Evolutionary conservation across 2,888 invertebrate species (phyloP), one percentile per base, ranked within the genome.

Genomic region (Parnassius orleans): DNA sequence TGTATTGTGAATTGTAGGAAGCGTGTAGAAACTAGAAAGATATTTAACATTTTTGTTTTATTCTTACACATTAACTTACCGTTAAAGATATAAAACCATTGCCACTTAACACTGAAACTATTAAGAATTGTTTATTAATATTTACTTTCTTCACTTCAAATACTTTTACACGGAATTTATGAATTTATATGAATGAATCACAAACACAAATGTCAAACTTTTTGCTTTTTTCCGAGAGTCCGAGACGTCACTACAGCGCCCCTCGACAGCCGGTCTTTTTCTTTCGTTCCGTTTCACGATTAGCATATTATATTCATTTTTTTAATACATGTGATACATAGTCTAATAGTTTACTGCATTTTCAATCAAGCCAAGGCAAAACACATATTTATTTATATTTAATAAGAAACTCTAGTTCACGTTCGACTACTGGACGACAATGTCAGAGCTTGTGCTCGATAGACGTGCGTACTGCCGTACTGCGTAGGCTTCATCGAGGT

Each of bases 201-300:
- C 77, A 82, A 83, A 86, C 70, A 77, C 77, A 82, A 83, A 86
- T 75, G 87, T 88, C 90, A 89, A 84, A 83, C 79, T 79, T 79
- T 78, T 74, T 63, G 72, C 77, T 79, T 12, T n/a, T 84, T 84
- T 83, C 79, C 2, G 19, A 15, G 24, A 33, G 78, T 73, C 70
- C 65, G 58, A 75, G 69, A 74, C 75, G 74, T 78, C 78, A 72
- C 71, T 72, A 66, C 67, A 68, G 70, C 67, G 72, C 73, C 68
- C 70, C 78, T 77, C 76, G 73, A 73, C 77, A 72, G 82, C 83
- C 82, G 80, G 83, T 81, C 73, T 71, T 72, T 65, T 63, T 61
- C 52, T 63, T 71, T 73, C 86, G 87, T 86, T 88, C 82, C 88
- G 87, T 86, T 90, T 84, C 83, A 88, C 87, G 84, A 78, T 80